phyloP scores from a whole-genome alignment of 2,113 vertebrate genomes.

The Calyptommatus sinebrachiatus region DNA sequence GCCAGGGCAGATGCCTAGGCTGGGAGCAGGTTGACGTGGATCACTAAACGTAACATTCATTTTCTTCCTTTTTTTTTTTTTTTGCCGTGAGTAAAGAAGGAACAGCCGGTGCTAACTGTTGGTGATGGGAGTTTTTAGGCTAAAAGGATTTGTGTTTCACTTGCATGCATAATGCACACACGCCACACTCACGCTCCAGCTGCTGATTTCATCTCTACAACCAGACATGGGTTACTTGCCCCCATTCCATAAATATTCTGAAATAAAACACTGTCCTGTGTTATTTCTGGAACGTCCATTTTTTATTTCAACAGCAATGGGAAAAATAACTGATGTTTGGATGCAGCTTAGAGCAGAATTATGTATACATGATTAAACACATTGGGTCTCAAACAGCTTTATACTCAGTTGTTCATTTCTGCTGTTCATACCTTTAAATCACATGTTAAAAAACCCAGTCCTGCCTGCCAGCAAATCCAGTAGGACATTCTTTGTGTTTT shows the following conservation, averaged over 20 bases:
- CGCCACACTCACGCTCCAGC: background rate
- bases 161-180: background rate
- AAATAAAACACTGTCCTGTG: too few species aligned
- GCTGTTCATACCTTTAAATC: background rate
- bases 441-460: background rate
- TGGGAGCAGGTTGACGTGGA: slow-evolving; percentile 9
- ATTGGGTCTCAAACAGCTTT: background rate
- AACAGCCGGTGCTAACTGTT: background rate
- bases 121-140: background rate
- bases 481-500: background rate
- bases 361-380: background rate
- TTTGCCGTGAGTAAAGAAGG: background rate
- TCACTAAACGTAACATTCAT: background rate
- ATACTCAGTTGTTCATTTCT: background rate
- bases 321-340: too few species aligned
- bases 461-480: background rate
- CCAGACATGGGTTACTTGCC: too few species aligned
- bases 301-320: too few species aligned
- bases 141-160: background rate
- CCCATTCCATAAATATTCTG: too few species aligned
- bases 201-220: background rate
- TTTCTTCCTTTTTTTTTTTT: too few species aligned
- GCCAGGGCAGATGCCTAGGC: background rate
- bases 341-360: background rate
- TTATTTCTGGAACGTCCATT: too few species aligned